A percentile compares a stretch with the other conserved stretches of the same genome.
phyloP scores from a whole-genome alignment of 2,113 vertebrate genomes.

The Sceloporus tristichus region DNA sequence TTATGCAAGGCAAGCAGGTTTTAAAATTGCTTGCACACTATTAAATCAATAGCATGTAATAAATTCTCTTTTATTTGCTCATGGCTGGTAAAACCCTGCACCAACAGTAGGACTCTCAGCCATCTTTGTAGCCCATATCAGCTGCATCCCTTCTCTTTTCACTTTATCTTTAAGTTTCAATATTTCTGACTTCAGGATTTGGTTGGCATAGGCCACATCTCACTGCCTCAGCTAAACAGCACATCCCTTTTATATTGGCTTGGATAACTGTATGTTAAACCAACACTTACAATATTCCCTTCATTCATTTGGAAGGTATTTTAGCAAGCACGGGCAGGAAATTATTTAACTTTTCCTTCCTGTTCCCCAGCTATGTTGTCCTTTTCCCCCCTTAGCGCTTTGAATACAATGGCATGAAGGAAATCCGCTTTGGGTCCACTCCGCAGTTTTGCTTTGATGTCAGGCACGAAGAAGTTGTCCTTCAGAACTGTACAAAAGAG shows the following conservation, averaged over 20 bases:
- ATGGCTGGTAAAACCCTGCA: background rate
- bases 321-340: conserved; percentile 47
- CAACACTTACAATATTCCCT: background rate
- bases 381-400: conserved; percentile 75
- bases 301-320: background rate
- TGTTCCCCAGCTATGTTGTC: conserved; percentile 24
- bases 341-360: background rate
- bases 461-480: conserved; percentile 75
- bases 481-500: conserved; percentile 79
- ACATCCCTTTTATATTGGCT: conserved; percentile 1
- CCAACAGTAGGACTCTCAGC: background rate
- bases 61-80: background rate
- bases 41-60: background rate
- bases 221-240: background rate
- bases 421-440: conserved; percentile 78
- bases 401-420: conserved; percentile 81
- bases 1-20: background rate
- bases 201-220: background rate
- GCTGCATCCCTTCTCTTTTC: background rate
- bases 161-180: background rate
- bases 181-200: background rate
- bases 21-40: too few relatives aligned
- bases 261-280: background rate
- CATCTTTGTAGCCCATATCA: too few relatives aligned
- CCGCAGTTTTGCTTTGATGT: conserved; percentile 81